A percentile compares a stretch with the other conserved stretches of the same genome.
Evolutionary conservation across 2,888 invertebrate genomes (phyloP).

Genomic region (Siphonodentalium dalli): DNA sequence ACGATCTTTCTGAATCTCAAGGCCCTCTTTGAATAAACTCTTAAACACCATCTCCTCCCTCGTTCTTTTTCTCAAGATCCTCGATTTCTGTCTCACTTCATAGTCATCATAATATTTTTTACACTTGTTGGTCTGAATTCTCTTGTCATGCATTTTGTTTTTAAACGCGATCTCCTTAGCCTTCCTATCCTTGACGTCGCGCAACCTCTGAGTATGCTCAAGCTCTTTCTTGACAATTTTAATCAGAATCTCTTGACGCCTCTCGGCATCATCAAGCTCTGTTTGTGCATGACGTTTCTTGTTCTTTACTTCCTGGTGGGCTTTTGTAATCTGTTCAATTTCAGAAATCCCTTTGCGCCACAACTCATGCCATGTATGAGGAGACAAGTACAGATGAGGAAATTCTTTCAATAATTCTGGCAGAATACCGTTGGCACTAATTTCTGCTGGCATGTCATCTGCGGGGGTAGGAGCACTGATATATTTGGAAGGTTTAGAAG

Average conservation of each 20-base stretch:
- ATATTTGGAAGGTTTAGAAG: constrained; percentile 31
- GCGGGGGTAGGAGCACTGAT: background rate
- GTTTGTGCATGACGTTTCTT: constrained; percentile 55
- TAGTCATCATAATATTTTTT: constrained; percentile 63
- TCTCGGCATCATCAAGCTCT: constrained; percentile 62
- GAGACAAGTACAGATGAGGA: constrained; percentile 60
- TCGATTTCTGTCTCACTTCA: constrained; percentile 56
- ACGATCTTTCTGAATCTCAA: constrained; percentile 61
- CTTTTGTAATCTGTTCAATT: constrained; percentile 55
- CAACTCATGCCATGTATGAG: constrained; percentile 62
- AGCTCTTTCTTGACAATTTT: constrained; percentile 62
- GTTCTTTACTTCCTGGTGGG: constrained; percentile 50
- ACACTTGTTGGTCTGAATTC: constrained; percentile 59
- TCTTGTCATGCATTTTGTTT: constrained; percentile 57
- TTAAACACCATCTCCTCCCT: constrained; percentile 64
- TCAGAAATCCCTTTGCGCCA: constrained; percentile 58
- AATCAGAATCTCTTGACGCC: constrained; percentile 54
- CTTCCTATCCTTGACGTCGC: constrained; percentile 56
- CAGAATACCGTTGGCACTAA: constrained; percentile 52
- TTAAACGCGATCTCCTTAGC: constrained; percentile 45
- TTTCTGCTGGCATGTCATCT: background rate
- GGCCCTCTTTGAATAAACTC: constrained; percentile 60
- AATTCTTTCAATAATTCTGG: constrained; percentile 62
- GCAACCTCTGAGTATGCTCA: constrained; percentile 54
- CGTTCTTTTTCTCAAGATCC: constrained; percentile 60